Evolutionary conservation across 2,113 vertebrate species (phyloP), one percentile per base, ranked within the genome.

Genomic region (Corythaixoides concolor): DNA sequence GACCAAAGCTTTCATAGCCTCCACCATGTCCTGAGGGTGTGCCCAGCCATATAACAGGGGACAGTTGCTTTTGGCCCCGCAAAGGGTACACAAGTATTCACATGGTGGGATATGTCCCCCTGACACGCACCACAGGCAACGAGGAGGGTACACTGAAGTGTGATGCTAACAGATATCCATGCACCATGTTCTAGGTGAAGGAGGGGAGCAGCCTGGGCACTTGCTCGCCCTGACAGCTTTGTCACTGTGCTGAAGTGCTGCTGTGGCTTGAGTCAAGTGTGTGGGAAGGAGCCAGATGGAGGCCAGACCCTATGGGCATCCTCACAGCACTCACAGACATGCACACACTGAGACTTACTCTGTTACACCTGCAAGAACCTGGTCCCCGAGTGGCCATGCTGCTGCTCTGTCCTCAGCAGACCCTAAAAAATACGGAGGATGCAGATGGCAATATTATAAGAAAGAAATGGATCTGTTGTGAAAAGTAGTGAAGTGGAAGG

Each of bases 61-160:
- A 35, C 16, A 39, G 35, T 6, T 35, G 18, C 5, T 85, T 88
- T 64, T 81, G 59, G 37, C 14, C 28, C 37, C 18, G 27, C 6
- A 39, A 4, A 30, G 13, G 16, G 35, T 28, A 37, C 5, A 5
- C 23, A 13, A 37, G 22, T 6, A 26, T 6, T 28, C 16, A 39
- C 14, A 17, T 9, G 18, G 21, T 24, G 49, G 26, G 15, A 2
- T 15, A 27, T 18, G 28, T 18, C 23, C 4, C 11, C 4, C 4
- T 13, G 3, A 12, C n/a, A 15, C 0, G 0, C 35, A 77, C 2
- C 2, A 3, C 50, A 88, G 53, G 43, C 23, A 41, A 18, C 15
- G 24, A 70, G 21, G 14, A 35, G 22, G 67, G 27, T 60, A 53
- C 0, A 0, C 20, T 80, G 62, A 6, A 60, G 37, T 30, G 6